These are phyloP conservation scores for Palythoa heliodiscus DNA, from an alignment of 92 coral and sea anemone species.

Conservation along the genomic window DNA sequence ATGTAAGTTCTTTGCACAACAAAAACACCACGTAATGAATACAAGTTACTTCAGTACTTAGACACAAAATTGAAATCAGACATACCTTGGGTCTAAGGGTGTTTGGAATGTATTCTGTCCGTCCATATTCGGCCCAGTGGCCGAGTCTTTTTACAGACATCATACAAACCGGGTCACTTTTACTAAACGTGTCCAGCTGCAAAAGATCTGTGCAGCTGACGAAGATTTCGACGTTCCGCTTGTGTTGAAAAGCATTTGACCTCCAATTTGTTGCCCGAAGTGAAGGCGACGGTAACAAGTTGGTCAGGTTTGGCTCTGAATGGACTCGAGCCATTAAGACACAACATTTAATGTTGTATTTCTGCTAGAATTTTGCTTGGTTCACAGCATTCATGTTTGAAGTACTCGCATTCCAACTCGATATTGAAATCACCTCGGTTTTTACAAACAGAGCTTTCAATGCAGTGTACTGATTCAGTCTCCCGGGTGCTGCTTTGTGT, in stretches of 20 bases:
- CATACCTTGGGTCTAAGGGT: constrained; percentile 84
- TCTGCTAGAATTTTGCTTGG: neutral
- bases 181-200: constrained; percentile 85
- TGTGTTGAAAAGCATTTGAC: constrained; percentile 71
- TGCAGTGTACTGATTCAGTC: neutral
- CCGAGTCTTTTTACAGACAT: constrained; percentile 82
- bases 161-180: constrained; percentile 92
- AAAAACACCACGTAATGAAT: too few relatives aligned
- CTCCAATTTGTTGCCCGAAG: constrained; percentile 21
- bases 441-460: neutral
- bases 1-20: too few relatives aligned
- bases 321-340: constrained; percentile 24
- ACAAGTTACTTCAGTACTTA: too few relatives aligned
- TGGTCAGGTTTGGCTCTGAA: constrained; percentile 15
- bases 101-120: constrained; percentile 94
- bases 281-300: constrained; percentile 1
- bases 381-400: neutral
- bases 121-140: constrained; percentile 91
- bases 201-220: constrained; percentile 80
- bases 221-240: constrained; percentile 72
- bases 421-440: neutral
- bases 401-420: neutral
- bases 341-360: neutral
- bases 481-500: neutral
- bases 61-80: neutral